Percentiles rank a stretch among this genome's conserved stretches.
Conservation (phyloP, 2,797 vertebrate genomes). For the Hippopotamyrus pictus region DNA sequence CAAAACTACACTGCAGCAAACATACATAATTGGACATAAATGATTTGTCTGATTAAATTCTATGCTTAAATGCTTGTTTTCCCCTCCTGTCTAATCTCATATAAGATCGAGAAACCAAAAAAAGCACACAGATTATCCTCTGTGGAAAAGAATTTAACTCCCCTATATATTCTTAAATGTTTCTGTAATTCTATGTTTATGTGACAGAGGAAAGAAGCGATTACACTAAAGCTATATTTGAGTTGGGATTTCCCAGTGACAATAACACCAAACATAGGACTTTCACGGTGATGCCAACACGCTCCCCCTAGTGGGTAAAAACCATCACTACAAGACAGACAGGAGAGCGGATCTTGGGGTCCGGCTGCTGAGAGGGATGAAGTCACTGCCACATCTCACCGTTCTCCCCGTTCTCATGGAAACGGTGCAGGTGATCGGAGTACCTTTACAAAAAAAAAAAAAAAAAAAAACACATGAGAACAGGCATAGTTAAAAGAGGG, state of each 20-base stretch:
- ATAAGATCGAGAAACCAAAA: not conserved
- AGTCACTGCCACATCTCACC: slow-evolving; percentile 59
- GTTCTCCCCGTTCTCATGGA: slow-evolving; percentile 78
- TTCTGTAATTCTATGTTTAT: not conserved
- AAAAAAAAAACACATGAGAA: not conserved
- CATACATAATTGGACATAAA: not conserved
- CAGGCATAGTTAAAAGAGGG: not conserved
- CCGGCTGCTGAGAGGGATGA: not conserved
- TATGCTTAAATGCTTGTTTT: not conserved
- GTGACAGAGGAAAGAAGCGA: not conserved
- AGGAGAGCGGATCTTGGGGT: not conserved
- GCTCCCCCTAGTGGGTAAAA: slow-evolving; percentile 45
- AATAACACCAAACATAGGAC: not conserved
- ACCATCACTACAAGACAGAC: slow-evolving; percentile 30
- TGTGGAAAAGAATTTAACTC: not conserved
- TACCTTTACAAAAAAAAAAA: slow-evolving; percentile 65
- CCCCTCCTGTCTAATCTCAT: not conserved
- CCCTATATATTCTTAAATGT: not conserved
- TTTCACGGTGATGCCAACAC: not conserved
- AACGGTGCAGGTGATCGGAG: slow-evolving; percentile 85
- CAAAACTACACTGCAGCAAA: not conserved
- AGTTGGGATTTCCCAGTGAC: not conserved
- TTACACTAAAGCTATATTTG: not conserved
- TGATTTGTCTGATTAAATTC: not conserved
- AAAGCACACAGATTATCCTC: not conserved